Evolutionary conservation across 2,888 invertebrate genomes (phyloP), one percentile per base, ranked within the genome.

Genomic region (Hyposoter didymator): DNA sequence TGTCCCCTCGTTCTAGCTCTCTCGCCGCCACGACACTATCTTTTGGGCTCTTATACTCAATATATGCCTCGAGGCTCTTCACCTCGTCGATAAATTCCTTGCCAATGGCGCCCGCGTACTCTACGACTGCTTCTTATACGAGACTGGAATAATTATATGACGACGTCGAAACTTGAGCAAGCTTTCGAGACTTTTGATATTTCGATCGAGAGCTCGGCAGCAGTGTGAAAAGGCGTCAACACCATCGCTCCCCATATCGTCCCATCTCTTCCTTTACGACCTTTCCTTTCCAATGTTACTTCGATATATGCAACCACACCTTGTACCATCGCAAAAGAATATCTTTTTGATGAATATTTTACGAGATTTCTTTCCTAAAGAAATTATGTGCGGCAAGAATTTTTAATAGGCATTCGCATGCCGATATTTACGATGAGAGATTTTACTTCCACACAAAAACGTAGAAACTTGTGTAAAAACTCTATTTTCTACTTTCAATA

Each of bases 131-230:
- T 69, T 79, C 62, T 84, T 78, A 66, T 66, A 82, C 83, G 70
- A 78, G 85, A 72, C 78, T 59, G 70, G 73, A 83, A 85, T 85
- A 83, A 79, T 85, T 83, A 85, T 83, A 85, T 85, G 75, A 28
- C 47, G 22, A 52, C 52, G 85, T 55, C 64, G 64, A 79, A 62
- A 69, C 43, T 74, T 22, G 62, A 62, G 39, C 35, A 47, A 78
- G 73, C 67, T 72, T 84, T 52, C 4, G n/a, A 47, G 55, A 73
- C 39, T 32, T 45, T 22, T 55, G 22, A 69, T 69, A 67, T 52
- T 52, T 66, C 43, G 32, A 55, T 8, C 52, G 39, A 4, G 19
- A 52, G 32, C 14, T 72, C 17, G 5, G n/a, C n/a, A 62, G 17
- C n/a, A n/a, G n/a, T n/a, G n/a, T n/a, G 35, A 28, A 62, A 74